phyloP scores from a whole-genome alignment of 2,888 invertebrate species.

The Apamea crenata region DNA sequence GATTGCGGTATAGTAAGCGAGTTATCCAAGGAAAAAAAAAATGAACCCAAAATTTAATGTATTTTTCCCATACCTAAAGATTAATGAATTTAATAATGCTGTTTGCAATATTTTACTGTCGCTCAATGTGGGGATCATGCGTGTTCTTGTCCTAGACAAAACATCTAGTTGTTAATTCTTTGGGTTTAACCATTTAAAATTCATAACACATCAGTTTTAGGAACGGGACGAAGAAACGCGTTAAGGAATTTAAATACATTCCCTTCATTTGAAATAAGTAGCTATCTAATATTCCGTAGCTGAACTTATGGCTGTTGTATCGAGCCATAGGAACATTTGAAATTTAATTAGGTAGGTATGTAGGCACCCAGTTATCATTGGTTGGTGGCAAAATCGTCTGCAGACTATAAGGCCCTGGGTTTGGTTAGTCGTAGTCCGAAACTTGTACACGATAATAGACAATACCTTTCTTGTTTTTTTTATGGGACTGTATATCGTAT shows the following conservation, averaged over 20 bases:
- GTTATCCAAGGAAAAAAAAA: background rate
- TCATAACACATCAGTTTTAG: conserved; percentile 44
- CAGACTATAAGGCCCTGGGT: too few relatives aligned
- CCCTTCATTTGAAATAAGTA: conserved; percentile 39
- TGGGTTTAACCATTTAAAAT: conserved; percentile 34
- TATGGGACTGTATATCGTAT: too few relatives aligned
- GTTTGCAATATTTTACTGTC: background rate
- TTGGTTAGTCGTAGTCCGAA: background rate
- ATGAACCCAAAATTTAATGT: background rate
- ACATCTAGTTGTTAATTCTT: conserved; percentile 2
- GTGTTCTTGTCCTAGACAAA: background rate
- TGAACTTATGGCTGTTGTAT: conserved; percentile 8
- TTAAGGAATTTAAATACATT: conserved; percentile 53
- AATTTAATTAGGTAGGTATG: background rate
- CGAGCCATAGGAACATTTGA: conserved; percentile 7
- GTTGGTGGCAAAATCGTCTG: background rate
- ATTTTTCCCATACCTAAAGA: background rate
- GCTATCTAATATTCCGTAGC: conserved; percentile 46
- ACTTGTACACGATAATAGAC: background rate
- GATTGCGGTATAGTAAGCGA: background rate
- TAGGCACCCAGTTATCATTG: background rate
- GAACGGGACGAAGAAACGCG: conserved; percentile 54
- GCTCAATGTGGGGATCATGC: background rate
- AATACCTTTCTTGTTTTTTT: too few relatives aligned
- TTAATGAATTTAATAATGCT: background rate